A percentile compares a stretch with the other conserved stretches of the same genome.
These are phyloP conservation scores for Scaeva pyrastri DNA, from an alignment of 2,888 invertebrate genomes.

Conservation along the genomic window DNA sequence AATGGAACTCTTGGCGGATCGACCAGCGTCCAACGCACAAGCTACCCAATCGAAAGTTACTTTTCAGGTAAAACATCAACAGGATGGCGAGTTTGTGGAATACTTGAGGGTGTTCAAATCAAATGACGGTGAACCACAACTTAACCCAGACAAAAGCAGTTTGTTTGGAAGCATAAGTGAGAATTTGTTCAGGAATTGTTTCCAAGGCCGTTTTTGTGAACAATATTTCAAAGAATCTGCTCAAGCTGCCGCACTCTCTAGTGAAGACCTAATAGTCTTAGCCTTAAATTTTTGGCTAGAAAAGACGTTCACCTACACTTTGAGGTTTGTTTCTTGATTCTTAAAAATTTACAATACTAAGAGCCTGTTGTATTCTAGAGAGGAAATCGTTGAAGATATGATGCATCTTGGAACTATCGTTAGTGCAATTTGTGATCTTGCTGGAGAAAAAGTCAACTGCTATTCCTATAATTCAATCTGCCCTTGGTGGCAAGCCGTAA, in stretches of 20 bases:
- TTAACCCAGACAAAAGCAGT: slow-evolving; percentile 81
- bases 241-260: slow-evolving; percentile 78
- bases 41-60: slow-evolving; percentile 85
- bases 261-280: slow-evolving; percentile 89
- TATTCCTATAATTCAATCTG: slow-evolving; percentile 88
- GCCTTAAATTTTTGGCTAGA: slow-evolving; percentile 90
- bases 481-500: slow-evolving; percentile 92
- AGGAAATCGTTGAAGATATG: slow-evolving; percentile 86
- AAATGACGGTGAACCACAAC: slow-evolving; percentile 80
- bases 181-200: slow-evolving; percentile 80
- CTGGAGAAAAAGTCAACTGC: slow-evolving; percentile 86
- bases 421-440: slow-evolving; percentile 87
- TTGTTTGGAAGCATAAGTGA: slow-evolving; percentile 80
- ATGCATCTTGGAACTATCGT: slow-evolving; percentile 88
- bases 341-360: background rate
- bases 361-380: slow-evolving; percentile 77
- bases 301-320: slow-evolving; percentile 84
- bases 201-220: slow-evolving; percentile 82
- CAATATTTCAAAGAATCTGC: slow-evolving; percentile 81
- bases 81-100: slow-evolving; percentile 86
- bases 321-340: slow-evolving; percentile 31
- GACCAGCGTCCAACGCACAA: slow-evolving; percentile 77
- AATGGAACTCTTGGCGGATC: slow-evolving; percentile 85
- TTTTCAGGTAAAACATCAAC: slow-evolving; percentile 85
- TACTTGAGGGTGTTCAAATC: slow-evolving; percentile 80